Evolutionary conservation across 2,113 vertebrate species (phyloP).

Genomic region (Addax nasomaculatus): DNA sequence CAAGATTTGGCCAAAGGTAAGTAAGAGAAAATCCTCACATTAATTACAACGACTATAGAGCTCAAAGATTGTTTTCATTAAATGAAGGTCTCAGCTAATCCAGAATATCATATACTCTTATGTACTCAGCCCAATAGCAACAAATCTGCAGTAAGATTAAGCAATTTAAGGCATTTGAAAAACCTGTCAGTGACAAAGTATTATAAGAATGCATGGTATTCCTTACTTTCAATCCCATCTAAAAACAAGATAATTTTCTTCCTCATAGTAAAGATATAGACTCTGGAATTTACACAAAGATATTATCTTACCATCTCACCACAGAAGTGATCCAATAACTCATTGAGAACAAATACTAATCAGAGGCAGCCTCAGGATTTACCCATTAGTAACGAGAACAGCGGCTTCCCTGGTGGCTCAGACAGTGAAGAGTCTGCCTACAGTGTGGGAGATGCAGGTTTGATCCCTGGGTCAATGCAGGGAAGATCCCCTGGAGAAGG

Average conservation of each 20-base stretch:
- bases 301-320: slow-evolving; percentile 25
- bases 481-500: neutral
- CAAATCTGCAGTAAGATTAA: slow-evolving; percentile 22
- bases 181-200: neutral
- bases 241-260: slow-evolving; percentile 37
- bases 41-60: neutral
- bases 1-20: neutral
- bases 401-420: neutral
- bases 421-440: neutral
- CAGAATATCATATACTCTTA: neutral
- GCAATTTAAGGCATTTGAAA: slow-evolving; percentile 7
- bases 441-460: neutral
- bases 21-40: neutral
- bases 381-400: slow-evolving; percentile 3
- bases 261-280: neutral
- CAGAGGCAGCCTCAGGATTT: neutral
- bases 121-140: neutral
- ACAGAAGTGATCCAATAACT: neutral
- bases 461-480: neutral
- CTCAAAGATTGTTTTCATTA: slow-evolving; percentile 23
- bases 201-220: slow-evolving; percentile 13
- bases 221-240: neutral
- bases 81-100: neutral
- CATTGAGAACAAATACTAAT: slow-evolving; percentile 15
- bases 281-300: slow-evolving; percentile 30